These are phyloP conservation scores for Antrozous pallidus DNA, from an alignment of 2,797 vertebrate species.

Conservation along the genomic window DNA sequence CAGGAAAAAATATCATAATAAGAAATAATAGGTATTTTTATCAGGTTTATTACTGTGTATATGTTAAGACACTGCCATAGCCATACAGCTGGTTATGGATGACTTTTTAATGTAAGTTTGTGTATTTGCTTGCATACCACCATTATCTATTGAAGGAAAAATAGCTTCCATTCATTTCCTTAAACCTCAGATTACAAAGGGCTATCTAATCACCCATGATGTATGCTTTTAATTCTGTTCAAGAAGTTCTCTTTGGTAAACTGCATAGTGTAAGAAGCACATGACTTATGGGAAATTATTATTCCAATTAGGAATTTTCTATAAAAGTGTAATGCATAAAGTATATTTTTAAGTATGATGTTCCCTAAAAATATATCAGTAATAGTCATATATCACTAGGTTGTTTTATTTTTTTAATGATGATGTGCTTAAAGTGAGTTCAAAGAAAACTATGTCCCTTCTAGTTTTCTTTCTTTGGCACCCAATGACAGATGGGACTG, in stretches of 20 bases:
- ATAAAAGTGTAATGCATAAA: fast-evolving
- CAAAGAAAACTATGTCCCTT: background rate
- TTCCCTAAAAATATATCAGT: constrained; percentile 21
- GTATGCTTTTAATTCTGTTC: constrained; percentile 29
- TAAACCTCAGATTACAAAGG: background rate
- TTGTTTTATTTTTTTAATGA: background rate
- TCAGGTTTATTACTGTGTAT: background rate
- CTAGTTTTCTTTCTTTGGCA: background rate
- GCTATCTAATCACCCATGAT: background rate
- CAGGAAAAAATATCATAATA: background rate
- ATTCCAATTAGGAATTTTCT: constrained; percentile 25
- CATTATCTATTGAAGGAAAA: background rate
- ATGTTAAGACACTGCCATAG: background rate
- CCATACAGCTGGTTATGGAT: background rate
- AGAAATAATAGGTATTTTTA: background rate
- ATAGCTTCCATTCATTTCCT: constrained; percentile 4
- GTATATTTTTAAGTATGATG: background rate
- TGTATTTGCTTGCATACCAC: background rate
- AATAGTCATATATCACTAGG: background rate
- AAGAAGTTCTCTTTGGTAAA: constrained; percentile 30
- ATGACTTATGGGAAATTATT: background rate
- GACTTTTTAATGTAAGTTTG: constrained; percentile 14
- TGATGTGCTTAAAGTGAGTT: constrained; percentile 15
- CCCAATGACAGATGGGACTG: constrained; percentile 21
- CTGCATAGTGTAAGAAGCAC: background rate